These are phyloP conservation scores for Tetragnatha versicolor DNA, from an alignment of 1,140 invertebrate genomes.

Conservation along the genomic window DNA sequence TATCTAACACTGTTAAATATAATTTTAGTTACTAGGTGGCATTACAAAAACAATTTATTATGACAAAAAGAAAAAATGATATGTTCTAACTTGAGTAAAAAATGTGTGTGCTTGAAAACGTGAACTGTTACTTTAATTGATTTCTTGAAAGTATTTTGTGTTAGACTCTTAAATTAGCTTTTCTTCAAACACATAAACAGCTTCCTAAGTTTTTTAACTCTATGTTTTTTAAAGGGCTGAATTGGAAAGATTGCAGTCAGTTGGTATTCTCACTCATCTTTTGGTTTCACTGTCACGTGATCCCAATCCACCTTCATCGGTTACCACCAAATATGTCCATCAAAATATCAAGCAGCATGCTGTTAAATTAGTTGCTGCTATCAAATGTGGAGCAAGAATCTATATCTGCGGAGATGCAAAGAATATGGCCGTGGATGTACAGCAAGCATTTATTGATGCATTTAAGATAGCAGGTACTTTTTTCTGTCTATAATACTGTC, in stretches of 20 bases:
- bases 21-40: too few species aligned
- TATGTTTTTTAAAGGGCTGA: conserved; percentile 64
- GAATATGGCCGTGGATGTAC: conserved; percentile 75
- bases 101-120: too few species aligned
- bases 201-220: too few species aligned
- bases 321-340: conserved; percentile 64
- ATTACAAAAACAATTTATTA: too few species aligned
- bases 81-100: too few species aligned
- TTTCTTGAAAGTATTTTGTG: too few species aligned
- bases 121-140: too few species aligned
- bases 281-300: conserved; percentile 74
- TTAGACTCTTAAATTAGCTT: too few species aligned
- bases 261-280: conserved; percentile 68
- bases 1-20: too few species aligned
- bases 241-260: conserved; percentile 67
- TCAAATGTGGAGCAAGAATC: conserved; percentile 71
- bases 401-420: conserved; percentile 81
- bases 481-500: not conserved
- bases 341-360: conserved; percentile 70
- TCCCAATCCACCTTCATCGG: not conserved
- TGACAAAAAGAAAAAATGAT: too few species aligned
- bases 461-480: conserved; percentile 17
- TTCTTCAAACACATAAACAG: too few species aligned
- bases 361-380: conserved; percentile 68
- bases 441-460: conserved; percentile 69